Conservation (phyloP, 2,888 invertebrate genomes). For the Ceriagrion tenellum region DNA sequence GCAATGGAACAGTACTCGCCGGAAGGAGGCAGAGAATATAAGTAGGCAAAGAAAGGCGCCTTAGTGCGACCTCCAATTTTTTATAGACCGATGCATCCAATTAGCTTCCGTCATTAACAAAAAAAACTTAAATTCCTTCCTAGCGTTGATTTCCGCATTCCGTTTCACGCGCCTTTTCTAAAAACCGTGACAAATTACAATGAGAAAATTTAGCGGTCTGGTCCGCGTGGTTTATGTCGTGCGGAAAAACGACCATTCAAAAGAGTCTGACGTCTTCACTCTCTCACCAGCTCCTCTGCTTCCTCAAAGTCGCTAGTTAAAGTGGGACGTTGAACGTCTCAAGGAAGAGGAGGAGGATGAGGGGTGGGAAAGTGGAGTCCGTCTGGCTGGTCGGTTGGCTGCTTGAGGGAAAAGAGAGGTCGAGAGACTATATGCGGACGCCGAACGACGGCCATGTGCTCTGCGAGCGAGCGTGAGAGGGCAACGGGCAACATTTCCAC, state of each 20-base stretch:
- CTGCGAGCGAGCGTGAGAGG: neutral
- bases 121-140: neutral
- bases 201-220: neutral
- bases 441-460: too few relatives aligned
- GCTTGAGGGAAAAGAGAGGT: too few relatives aligned
- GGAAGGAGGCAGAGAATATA: too few relatives aligned
- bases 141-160: neutral
- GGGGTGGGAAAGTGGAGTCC: neutral
- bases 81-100: neutral
- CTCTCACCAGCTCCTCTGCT: too few relatives aligned
- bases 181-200: conserved; percentile 12
- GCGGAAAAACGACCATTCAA: neutral
- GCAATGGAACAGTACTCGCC: too few relatives aligned
- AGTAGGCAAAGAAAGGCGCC: too few relatives aligned
- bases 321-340: conserved; percentile 7
- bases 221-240: neutral
- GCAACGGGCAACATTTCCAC: neutral
- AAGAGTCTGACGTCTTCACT: neutral
- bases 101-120: neutral
- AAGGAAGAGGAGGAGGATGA: neutral
- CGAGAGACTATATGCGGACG: too few relatives aligned
- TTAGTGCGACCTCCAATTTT: too few relatives aligned
- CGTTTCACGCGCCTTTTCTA: neutral
- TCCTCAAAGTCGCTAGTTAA: neutral
- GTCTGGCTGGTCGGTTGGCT: too few relatives aligned